Conservation (phyloP, 2,888 invertebrate species). For the Nephrotoma guestfalica region DNA sequence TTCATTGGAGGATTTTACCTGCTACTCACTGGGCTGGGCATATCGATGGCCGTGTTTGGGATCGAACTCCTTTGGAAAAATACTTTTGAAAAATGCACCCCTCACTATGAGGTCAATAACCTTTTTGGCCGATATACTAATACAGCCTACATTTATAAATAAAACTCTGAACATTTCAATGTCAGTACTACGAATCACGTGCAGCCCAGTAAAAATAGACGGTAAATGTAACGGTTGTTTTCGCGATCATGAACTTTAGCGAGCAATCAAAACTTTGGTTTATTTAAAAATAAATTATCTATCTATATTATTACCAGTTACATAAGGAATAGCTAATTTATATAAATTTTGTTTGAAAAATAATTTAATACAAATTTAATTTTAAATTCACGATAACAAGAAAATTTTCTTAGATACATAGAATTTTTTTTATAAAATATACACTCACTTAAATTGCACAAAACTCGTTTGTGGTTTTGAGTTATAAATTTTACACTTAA, state of each 20-base stretch:
- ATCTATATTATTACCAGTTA: background rate
- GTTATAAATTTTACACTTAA: too few species aligned
- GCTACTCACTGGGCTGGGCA: background rate
- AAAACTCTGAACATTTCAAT: background rate
- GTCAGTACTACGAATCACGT: background rate
- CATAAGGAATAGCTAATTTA: background rate
- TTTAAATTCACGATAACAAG: too few species aligned
- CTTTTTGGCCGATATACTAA: background rate
- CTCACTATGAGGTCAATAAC: background rate
- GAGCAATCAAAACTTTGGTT: background rate
- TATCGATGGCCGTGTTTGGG: background rate
- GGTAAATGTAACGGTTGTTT: background rate
- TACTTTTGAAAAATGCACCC: background rate
- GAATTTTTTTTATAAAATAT: too few species aligned
- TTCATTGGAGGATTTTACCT: background rate
- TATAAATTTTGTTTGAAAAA: background rate
- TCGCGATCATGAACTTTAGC: background rate
- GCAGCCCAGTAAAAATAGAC: background rate
- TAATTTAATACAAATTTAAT: background rate
- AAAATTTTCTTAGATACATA: too few species aligned
- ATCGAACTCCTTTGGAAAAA: background rate
- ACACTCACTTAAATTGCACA: too few species aligned
- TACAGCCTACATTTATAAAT: background rate
- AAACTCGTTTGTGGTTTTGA: too few species aligned
- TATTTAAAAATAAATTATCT: background rate